Evolutionary conservation across 2,797 vertebrate genomes (phyloP).

Genomic region (Tragelaphus oryx): DNA sequence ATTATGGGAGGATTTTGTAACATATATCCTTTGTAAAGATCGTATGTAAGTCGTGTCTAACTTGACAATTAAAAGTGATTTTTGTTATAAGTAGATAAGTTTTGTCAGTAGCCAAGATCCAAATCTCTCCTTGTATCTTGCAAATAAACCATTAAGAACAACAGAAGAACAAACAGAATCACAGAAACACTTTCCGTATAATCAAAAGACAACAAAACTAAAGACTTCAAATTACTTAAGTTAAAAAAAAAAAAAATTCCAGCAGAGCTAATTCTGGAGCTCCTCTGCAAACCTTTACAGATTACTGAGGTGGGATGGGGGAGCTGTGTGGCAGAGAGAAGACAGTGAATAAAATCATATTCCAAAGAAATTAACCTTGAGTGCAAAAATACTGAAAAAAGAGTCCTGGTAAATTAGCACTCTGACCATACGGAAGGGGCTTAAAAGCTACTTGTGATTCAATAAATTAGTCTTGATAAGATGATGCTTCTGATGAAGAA

Average conservation of each 20-base stretch:
- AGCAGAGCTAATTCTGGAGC: not conserved
- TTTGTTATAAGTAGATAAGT: not conserved
- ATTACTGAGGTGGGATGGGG: not conserved
- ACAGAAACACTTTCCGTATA: not conserved
- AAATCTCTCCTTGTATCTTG: not conserved
- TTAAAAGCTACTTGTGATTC: not conserved
- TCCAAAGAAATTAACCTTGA: not conserved
- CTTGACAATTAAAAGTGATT: slow-evolving; percentile 6
- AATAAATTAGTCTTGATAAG: not conserved
- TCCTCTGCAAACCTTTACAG: not conserved
- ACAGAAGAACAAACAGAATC: not conserved
- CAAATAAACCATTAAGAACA: not conserved
- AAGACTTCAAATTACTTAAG: not conserved
- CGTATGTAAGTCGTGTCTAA: not conserved
- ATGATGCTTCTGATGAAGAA: not conserved
- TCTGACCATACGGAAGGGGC: not conserved
- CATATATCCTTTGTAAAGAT: not conserved
- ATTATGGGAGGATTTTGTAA: slow-evolving; percentile 5
- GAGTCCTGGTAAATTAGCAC: not conserved
- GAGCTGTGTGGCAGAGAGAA: not conserved
- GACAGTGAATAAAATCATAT: not conserved
- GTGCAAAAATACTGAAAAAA: not conserved
- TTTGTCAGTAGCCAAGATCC: not conserved
- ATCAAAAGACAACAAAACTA: not conserved
- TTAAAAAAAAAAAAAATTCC: not conserved